Base-by-base conservation (phyloP, 2,797 vertebrate species). In the Psittacula echo region DNA sequence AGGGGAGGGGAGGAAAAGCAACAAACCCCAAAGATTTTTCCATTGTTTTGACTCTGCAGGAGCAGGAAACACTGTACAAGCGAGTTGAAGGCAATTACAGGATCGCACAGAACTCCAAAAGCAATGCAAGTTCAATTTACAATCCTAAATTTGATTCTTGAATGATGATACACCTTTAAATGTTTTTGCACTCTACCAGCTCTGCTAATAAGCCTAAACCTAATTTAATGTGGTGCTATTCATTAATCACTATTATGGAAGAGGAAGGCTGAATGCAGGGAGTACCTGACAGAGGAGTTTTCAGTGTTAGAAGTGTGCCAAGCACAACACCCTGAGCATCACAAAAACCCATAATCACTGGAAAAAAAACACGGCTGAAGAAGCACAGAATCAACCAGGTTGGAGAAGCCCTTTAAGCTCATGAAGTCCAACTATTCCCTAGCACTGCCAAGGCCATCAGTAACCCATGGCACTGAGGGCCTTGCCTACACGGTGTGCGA, bases 161-260 rank as follows among this genome's bases (percentile, higher is more conserved):
- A 80, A 82, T 54, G 61, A 89, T 83, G 87, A 90, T 65, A 61
- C 23, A 90, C 50, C 81, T 95, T 89, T 75, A 87, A 94, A 80
- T 64, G 66, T 65, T 89, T 87, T 44, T 90, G 71, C 81, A 89
- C 65, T 93, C 0, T 4, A 65, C 70, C 85, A 92, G 67, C 86
- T 93, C 71, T 61, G 61, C 74, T 93, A 89, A 92, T 74, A 95
- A 90, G 53, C n/a, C 41, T 67, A 71, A 77, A 95, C 67, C 37
- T 62, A 93, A 94, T 94, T 85, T 65, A 42, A 68, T n/a, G 32
- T 37, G 74, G 62, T 80, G 78, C 56, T 85, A 29, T 62, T 93
- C 92, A 91, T 96, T 92, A 89, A 95, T 95, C 84, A 90, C 32
- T 45, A 29, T 74, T 83, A 92, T 4, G 39, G 42, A 70, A 82